These are phyloP conservation scores for Dicranocentrus wangi DNA, from an alignment of 2,888 invertebrate species.

Conservation along the genomic window DNA sequence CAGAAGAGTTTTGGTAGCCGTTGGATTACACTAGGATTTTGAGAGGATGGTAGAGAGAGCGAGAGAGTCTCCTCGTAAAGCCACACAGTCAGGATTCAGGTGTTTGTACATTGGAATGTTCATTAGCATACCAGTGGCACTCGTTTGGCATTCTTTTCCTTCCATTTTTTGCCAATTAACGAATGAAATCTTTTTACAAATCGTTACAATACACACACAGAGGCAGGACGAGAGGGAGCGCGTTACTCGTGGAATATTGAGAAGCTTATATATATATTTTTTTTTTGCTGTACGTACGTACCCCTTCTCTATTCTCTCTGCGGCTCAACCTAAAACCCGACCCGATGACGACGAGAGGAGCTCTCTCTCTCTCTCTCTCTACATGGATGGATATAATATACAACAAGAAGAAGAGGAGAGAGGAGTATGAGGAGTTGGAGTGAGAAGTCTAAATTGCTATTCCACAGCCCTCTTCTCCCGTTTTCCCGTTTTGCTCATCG, in stretches of 20 bases:
- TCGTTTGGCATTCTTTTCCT: slow-evolving; percentile 67
- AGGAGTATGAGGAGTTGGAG: slow-evolving; percentile 15
- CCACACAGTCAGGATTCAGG: slow-evolving; percentile 64
- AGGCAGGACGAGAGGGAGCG: too few species aligned
- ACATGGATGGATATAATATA: background rate
- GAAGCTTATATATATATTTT: too few species aligned
- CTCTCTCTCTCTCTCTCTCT: slow-evolving; percentile 7
- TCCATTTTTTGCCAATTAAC: slow-evolving; percentile 71
- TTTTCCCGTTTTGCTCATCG: too few species aligned
- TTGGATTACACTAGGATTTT: slow-evolving; percentile 48
- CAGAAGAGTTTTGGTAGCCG: slow-evolving; percentile 61
- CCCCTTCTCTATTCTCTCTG: too few species aligned
- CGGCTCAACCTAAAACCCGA: too few species aligned
- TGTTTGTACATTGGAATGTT: slow-evolving; percentile 70
- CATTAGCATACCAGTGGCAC: slow-evolving; percentile 71
- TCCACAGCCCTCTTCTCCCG: background rate
- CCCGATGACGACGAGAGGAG: slow-evolving; percentile 11
- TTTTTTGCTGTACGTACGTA: too few species aligned
- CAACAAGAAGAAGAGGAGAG: background rate
- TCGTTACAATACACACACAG: slow-evolving; percentile 52
- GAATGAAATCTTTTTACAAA: slow-evolving; percentile 70
- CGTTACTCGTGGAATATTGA: too few species aligned
- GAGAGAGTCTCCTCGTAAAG: slow-evolving; percentile 19
- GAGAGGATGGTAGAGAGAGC: too few species aligned
- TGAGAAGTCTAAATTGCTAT: too few species aligned